A percentile compares a stretch with the other conserved stretches of the same genome.
phyloP scores from a whole-genome alignment of 1,140 invertebrate genomes.

The Geopemphigus sp. region DNA sequence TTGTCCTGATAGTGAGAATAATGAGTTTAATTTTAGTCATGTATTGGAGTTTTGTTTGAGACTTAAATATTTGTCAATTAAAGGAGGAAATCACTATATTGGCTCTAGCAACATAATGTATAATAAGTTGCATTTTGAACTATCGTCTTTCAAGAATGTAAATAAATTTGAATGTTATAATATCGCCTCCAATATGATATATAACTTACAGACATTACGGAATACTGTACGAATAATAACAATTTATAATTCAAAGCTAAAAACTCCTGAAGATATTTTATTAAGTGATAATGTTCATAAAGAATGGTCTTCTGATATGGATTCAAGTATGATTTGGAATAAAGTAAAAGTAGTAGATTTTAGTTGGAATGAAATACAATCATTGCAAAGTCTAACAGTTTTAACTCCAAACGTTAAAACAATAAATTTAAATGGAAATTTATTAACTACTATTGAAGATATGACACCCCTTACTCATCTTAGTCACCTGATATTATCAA shows the following conservation, averaged over 20 bases:
- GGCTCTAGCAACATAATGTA: slow-evolving; percentile 80
- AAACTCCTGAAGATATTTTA: slow-evolving; percentile 67
- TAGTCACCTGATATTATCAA: slow-evolving; percentile 72
- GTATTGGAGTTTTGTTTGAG: slow-evolving; percentile 84
- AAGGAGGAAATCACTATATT: slow-evolving; percentile 65
- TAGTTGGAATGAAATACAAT: slow-evolving; percentile 73
- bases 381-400: slow-evolving; percentile 77
- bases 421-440: slow-evolving; percentile 74
- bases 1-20: slow-evolving; percentile 69
- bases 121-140: slow-evolving; percentile 74
- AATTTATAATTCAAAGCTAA: slow-evolving; percentile 64
- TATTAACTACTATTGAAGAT: slow-evolving; percentile 71
- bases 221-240: slow-evolving; percentile 64
- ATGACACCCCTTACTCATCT: slow-evolving; percentile 75
- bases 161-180: slow-evolving; percentile 63
- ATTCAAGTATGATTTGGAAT: slow-evolving; percentile 63
- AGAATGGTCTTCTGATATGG: slow-evolving; percentile 51
- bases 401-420: slow-evolving; percentile 73
- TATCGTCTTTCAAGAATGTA: slow-evolving; percentile 75
- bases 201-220: slow-evolving; percentile 66
- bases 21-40: slow-evolving; percentile 80
- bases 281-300: slow-evolving; percentile 73
- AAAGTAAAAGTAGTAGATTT: slow-evolving; percentile 70
- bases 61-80: slow-evolving; percentile 66
- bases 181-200: slow-evolving; percentile 66